These are phyloP conservation scores for Brienomyrus longianalis DNA, from an alignment of 2,113 vertebrate species.

Conservation along the genomic window DNA sequence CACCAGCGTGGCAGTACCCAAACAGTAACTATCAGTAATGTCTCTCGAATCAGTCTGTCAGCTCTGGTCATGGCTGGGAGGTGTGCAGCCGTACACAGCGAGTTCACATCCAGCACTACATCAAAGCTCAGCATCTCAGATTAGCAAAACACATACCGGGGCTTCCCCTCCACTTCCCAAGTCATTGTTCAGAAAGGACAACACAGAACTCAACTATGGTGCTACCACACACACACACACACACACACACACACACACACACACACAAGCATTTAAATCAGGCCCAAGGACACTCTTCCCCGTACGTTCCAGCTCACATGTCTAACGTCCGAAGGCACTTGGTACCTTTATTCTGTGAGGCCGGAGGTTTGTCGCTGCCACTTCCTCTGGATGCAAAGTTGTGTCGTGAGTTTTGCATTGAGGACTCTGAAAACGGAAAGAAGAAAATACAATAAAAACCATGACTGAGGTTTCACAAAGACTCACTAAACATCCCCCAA, in stretches of 20 bases:
- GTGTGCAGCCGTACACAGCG: background rate
- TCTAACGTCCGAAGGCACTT: background rate
- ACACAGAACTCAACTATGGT: background rate
- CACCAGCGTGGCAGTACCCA: background rate
- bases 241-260: background rate
- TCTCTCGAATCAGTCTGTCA: background rate
- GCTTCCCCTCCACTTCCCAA: background rate
- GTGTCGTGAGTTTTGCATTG: conserved; percentile 85
- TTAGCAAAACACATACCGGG: background rate
- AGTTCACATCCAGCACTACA: background rate
- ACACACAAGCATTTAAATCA: background rate
- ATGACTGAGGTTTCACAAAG: conserved; percentile 19
- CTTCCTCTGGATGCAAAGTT: conserved; percentile 79
- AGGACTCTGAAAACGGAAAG: conserved; percentile 56
- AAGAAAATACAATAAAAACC: conserved; percentile 18
- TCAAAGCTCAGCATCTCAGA: background rate
- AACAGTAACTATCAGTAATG: background rate
- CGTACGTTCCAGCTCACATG: background rate
- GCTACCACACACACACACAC: background rate
- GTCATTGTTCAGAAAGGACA: background rate
- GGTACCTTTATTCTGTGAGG: conserved; percentile 85
- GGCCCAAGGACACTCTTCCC: background rate
- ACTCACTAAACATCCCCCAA: no score
- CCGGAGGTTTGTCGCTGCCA: conserved; percentile 71
- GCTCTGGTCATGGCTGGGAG: background rate